Conservation (phyloP, 2,113 vertebrate species). For the Dasyurus viverrinus region DNA sequence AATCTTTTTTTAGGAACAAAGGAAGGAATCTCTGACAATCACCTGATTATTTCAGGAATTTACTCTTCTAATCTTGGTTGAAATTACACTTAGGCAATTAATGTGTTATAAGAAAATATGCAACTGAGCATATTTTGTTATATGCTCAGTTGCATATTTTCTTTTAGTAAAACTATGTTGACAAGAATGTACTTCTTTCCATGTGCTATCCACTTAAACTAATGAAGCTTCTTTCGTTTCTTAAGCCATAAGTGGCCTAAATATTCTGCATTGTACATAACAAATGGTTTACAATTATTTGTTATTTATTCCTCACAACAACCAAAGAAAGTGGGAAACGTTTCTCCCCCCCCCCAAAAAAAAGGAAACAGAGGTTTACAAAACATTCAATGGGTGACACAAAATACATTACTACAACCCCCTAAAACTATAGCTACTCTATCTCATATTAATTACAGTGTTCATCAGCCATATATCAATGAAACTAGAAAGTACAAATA, state of each 20-base stretch:
- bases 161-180: neutral
- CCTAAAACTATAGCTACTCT: slow-evolving; percentile 35
- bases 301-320: slow-evolving; percentile 45
- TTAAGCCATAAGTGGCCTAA: neutral
- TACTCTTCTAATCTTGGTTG: neutral
- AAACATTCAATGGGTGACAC: neutral
- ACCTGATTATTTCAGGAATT: neutral
- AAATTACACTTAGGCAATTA: neutral
- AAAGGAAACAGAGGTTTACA: slow-evolving; percentile 50
- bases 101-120: neutral
- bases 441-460: slow-evolving; percentile 23
- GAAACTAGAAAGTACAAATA: slow-evolving; percentile 47
- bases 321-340: slow-evolving; percentile 52
- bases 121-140: too few species aligned
- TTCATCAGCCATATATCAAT: slow-evolving; percentile 8
- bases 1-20: neutral
- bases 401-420: slow-evolving; percentile 53
- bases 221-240: neutral
- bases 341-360: slow-evolving; percentile 26
- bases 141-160: neutral
- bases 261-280: slow-evolving; percentile 36
- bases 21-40: neutral
- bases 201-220: neutral
- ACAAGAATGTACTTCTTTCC: neutral
- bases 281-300: slow-evolving; percentile 30